These are phyloP conservation scores for Sylvia atricapilla DNA, from an alignment of 2,113 vertebrate species.

Conservation along the genomic window DNA sequence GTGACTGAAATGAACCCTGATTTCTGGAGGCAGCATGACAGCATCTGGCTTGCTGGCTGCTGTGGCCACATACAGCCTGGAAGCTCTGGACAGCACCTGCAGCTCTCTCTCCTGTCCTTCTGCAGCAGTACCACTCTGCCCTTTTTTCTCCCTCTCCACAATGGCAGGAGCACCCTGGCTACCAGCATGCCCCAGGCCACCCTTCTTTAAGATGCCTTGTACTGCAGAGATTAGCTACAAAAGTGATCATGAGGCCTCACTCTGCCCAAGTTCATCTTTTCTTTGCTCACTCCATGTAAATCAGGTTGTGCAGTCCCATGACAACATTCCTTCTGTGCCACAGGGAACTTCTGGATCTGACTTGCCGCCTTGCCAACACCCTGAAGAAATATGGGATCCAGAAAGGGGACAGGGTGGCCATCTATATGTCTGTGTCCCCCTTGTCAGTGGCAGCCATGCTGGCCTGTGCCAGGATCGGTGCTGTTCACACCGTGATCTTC, in stretches of 20 bases:
- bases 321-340: not conserved
- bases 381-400: constrained; percentile 83
- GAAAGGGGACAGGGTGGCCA: constrained; percentile 86
- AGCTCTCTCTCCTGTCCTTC: not conserved
- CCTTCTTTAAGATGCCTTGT: not conserved
- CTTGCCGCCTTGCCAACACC: constrained; percentile 89
- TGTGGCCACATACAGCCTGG: not conserved
- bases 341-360: constrained; percentile 90
- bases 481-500: constrained; percentile 86
- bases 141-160: not conserved
- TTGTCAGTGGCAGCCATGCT: constrained; percentile 88
- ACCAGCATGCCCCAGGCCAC: not conserved
- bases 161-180: not conserved
- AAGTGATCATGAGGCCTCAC: fast-evolving
- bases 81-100: not conserved
- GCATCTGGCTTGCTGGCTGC: not conserved
- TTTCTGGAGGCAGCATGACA: not conserved
- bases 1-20: not conserved
- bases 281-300: fast-evolving
- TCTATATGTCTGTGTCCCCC: constrained; percentile 89
- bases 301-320: not conserved
- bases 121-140: not conserved
- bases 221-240: not conserved
- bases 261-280: not conserved
- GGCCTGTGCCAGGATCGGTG: constrained; percentile 89